A percentile compares a stretch with the other conserved stretches of the same genome.
These are phyloP conservation scores for Porites rus DNA, from an alignment of 92 coral and sea anemone species.

Conservation along the genomic window DNA sequence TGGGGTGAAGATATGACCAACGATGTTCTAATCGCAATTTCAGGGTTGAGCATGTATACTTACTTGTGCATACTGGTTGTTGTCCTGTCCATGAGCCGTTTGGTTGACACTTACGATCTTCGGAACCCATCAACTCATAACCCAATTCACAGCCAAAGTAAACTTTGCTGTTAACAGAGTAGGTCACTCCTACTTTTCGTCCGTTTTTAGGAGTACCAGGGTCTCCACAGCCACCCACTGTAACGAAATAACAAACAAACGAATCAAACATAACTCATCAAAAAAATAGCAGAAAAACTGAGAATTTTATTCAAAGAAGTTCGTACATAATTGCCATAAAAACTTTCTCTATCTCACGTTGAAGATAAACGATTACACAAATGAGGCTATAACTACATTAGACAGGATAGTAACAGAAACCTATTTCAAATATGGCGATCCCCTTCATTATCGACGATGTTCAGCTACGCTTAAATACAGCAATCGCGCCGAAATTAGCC, in stretches of 20 bases:
- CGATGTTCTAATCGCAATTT: too few relatives aligned
- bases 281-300: too few relatives aligned
- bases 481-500: too few relatives aligned
- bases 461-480: too few relatives aligned
- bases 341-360: too few relatives aligned
- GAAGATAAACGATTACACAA: too few relatives aligned
- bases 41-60: background rate
- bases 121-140: conserved; percentile 78
- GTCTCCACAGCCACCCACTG: conserved; percentile 73
- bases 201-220: conserved; percentile 76
- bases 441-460: too few relatives aligned
- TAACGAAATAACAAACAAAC: background rate
- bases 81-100: conserved; percentile 92
- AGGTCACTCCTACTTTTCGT: conserved; percentile 61
- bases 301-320: background rate
- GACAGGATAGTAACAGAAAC: too few relatives aligned
- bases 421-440: too few relatives aligned
- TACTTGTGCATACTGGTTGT: conserved; percentile 79
- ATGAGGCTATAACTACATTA: too few relatives aligned
- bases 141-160: conserved; percentile 80
- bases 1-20: too few relatives aligned
- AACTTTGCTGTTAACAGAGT: conserved; percentile 50
- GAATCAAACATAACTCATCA: background rate
- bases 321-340: conserved; percentile 1
- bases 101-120: conserved; percentile 68